Base-by-base conservation (phyloP, 1,140 invertebrate genomes). In the Periplaneta americana region DNA sequence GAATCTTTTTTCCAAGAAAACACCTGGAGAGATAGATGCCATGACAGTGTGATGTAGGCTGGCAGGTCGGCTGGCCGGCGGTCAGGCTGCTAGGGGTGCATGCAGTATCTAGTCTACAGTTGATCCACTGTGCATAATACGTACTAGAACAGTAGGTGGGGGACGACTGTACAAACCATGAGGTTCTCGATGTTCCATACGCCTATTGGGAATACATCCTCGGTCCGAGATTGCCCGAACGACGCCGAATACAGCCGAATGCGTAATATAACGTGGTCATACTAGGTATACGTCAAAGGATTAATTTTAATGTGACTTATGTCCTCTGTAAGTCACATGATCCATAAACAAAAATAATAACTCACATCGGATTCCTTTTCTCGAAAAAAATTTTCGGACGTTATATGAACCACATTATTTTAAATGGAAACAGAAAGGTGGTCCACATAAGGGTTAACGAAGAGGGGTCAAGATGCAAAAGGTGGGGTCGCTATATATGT, bases 401-500 rank as follows among this genome's bases (percentile, higher is more conserved):
- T n/a, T n/a, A 66, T 17, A 34, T 34, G 9, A 31, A 36, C 32
- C 75, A 11, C 28, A 76, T 18, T 34, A 34, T 76, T 76, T 34
- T 9, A 17, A 8, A 17, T 9, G 17, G 31, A 57, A 66, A 74
- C 31, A 17, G 79, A 80, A 66, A 79, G 18, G 57, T 28, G 79
- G 39, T 28, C 32, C 18, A 80, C 22, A 34, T 37, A 15, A 48
- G 78, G 35, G 36, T 37, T 48, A 80, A 31, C 28, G 34, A 32
- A 80, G 37, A 35, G 57, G 34, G 79, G 79, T 80, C 48, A 80
- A 34, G 36, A n/a, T 74, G 79, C 11, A 79, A 66, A n/a, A 80
- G 80, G 80, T 35, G 39, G 33, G 57, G 80, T 74, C 39, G 34
- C 34, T 37, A 35, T 34, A 66, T 37, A 31, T 37, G 37, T 48